phyloP scores from a whole-genome alignment of 2,888 invertebrate species.

The Napeogenes sylphis region DNA sequence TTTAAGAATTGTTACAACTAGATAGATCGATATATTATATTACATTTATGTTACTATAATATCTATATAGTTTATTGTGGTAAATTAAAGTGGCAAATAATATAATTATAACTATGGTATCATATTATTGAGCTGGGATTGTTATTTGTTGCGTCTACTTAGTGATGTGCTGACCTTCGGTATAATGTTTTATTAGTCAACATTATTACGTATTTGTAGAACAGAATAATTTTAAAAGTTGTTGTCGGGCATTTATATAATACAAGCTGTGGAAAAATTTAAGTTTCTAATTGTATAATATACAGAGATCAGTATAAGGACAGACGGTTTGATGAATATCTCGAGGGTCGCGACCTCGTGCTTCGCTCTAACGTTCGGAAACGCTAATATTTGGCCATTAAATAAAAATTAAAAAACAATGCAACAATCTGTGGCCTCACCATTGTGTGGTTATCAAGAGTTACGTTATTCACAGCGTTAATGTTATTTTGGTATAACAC shows the following conservation, averaged over 20 bases:
- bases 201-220: slow-evolving; percentile 37
- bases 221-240: slow-evolving; percentile 13
- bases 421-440: slow-evolving; percentile 62
- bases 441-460: slow-evolving; percentile 56
- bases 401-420: slow-evolving; percentile 54
- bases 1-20: too few relatives aligned
- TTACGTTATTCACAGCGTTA: slow-evolving; percentile 44
- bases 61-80: too few relatives aligned
- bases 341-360: slow-evolving; percentile 31
- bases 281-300: slow-evolving; percentile 10
- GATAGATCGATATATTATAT: too few relatives aligned
- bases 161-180: slow-evolving; percentile 55
- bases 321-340: slow-evolving; percentile 31
- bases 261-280: slow-evolving; percentile 2
- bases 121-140: slow-evolving; percentile 22
- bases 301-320: slow-evolving; percentile 22
- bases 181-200: slow-evolving; percentile 47
- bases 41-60: too few relatives aligned
- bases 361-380: slow-evolving; percentile 24
- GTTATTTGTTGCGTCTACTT: slow-evolving; percentile 38
- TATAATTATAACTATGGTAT: too few relatives aligned
- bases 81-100: too few relatives aligned
- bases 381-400: slow-evolving; percentile 33
- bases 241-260: slow-evolving; percentile 15
- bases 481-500: background rate